phyloP scores from a whole-genome alignment of 1,140 invertebrate species.

The Philotrypesis tridentata region DNA sequence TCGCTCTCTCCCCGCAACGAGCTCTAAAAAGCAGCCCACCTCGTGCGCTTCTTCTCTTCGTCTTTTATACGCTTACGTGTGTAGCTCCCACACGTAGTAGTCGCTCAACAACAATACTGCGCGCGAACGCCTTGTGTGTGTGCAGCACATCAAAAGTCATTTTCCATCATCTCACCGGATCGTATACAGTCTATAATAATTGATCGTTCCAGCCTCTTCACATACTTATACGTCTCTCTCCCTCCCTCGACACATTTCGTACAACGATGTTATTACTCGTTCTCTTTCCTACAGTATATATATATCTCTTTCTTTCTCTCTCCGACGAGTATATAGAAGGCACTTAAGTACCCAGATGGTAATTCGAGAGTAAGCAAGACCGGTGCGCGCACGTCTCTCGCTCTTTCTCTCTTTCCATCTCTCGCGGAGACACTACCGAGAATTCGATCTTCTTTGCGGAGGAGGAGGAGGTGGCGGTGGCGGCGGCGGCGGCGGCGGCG shows the following conservation, averaged over 20 bases:
- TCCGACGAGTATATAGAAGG: constrained; percentile 46
- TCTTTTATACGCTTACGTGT: no score
- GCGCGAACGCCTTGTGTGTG: no score
- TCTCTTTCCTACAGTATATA: constrained; percentile 14
- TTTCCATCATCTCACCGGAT: constrained; percentile 14
- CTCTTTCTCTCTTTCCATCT: background rate
- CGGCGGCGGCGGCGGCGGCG: constrained; percentile 51
- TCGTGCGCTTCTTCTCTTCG: no score
- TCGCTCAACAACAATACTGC: constrained; percentile 10
- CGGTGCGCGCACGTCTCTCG: background rate
- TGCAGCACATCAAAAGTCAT: constrained; percentile 22
- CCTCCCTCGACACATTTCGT: no score
- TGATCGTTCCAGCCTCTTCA: constrained; percentile 13
- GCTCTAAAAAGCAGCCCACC: no score
- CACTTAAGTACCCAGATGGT: constrained; percentile 57
- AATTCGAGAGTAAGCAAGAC: constrained; percentile 62
- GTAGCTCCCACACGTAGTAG: background rate
- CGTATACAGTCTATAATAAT: constrained; percentile 27
- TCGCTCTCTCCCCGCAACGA: no score
- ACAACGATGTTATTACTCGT: constrained; percentile 29
- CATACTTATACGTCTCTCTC: background rate
- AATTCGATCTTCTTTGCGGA: constrained; percentile 62
- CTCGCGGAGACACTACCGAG: constrained; percentile 55
- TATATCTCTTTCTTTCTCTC: no score
- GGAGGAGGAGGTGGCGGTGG: no score